Base-by-base conservation (phyloP, 2,888 invertebrate genomes). In the Pheosia gnoma region DNA sequence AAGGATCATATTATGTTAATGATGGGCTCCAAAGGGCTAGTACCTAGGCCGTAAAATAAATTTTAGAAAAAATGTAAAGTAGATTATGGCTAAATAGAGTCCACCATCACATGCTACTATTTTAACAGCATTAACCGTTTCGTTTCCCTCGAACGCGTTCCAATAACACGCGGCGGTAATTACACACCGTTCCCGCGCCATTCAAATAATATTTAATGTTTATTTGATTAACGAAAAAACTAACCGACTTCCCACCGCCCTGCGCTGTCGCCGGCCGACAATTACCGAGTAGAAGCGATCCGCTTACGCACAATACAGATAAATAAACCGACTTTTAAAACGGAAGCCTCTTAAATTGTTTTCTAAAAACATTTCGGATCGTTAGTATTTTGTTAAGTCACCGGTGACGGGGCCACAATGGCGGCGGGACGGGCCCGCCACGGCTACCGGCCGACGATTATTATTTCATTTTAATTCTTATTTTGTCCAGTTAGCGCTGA, bases 331-430 rank as follows among this genome's bases (percentile, higher is more conserved):
- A 72, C 74, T 72, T 67, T 77, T 74, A 78, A 88, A 91, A 91
- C 91, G 92, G 93, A 89, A 92, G 91, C 92, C 83, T 87, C 87
- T 89, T 87, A 87, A 87, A 90, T 85, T 91, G 91, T 93, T 92
- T 92, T 90, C 85, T 88, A 89, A 89, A 90, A 92, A 91, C 92
- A 91, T 83, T 82, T 75, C 62, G 82, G 68, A 81, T 88, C 89
- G 89, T 87, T 89, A 88, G 83, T 81, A 74, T 76, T 81, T 80
- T 82, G 78, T 78, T 72, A 75, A 84, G 83, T 80, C 80, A 79
- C 74, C 62, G 74, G 69, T 85, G 87, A 87, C 73, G 78, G 68
- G 63, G 62, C 67, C 66, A 89, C 87, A 89, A 89, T 79, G 75
- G 70, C 72, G 71, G 67, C 71, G 70, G 73, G 75, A 75, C 76